Evolutionary conservation across 2,797 vertebrate species (phyloP).

Genomic region (Macrochelys suwanniensis): DNA sequence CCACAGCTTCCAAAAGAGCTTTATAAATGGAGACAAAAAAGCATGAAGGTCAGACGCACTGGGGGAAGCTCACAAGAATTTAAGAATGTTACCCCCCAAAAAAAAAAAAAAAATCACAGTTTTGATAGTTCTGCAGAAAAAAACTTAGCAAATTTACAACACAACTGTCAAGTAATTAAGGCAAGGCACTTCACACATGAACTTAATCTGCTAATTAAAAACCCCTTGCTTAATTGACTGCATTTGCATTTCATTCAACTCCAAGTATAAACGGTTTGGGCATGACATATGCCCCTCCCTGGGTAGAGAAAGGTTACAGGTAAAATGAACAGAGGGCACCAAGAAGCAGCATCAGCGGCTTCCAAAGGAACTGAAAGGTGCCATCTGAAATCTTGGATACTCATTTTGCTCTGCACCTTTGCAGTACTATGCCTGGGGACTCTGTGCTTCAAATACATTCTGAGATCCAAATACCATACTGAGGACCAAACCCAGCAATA

Average conservation of each 20-base stretch:
- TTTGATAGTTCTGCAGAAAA: conserved; percentile 82
- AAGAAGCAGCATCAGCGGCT: background rate
- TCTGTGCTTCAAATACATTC: background rate
- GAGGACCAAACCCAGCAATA: background rate
- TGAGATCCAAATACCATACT: rapidly evolving
- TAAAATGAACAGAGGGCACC: background rate
- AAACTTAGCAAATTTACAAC: conserved; percentile 86
- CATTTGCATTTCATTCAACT: conserved; percentile 89
- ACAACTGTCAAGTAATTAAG: conserved; percentile 90
- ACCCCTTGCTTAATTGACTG: conserved; percentile 88
- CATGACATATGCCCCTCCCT: conserved; percentile 54
- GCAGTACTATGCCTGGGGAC: background rate
- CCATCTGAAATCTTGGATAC: background rate
- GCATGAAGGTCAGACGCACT: conserved; percentile 48
- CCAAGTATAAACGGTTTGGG: conserved; percentile 77
- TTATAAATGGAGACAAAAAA: conserved; percentile 25
- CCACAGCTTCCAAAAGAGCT: conserved; percentile 41
- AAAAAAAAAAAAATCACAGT: conserved; percentile 79
- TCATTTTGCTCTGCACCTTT: background rate
- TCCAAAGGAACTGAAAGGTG: background rate
- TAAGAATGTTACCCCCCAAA: conserved; percentile 61
- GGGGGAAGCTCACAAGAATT: conserved; percentile 52
- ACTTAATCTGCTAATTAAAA: conserved; percentile 92
- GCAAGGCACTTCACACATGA: conserved; percentile 88
- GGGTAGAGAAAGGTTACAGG: conserved; percentile 47